Evolutionary conservation across 64 coral and sea anemone genomes (phyloP), one percentile per base, ranked within the genome.

Genomic region (Montipora capricornis): DNA sequence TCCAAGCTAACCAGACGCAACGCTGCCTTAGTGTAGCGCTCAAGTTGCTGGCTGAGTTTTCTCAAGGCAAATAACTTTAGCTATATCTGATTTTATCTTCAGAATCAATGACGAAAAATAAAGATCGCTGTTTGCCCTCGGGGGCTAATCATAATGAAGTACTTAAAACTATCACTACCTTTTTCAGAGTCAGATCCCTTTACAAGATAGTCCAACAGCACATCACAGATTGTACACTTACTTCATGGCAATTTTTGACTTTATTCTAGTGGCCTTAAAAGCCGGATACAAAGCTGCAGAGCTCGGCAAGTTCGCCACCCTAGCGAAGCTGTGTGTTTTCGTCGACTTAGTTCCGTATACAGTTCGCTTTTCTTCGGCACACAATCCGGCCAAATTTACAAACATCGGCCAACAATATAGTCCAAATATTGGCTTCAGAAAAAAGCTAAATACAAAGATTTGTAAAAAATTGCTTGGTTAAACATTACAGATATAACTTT

Each of bases 371-470:
- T 86, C 82, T 73, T 86, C 47, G 47, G 47, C 82, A 69, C 62
- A 86, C 82, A 86, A 71, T 71, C 82, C 48, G 45, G 66, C 71
- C 82, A 73, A 86, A 86, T 86, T 50, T 73, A 50, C 82, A 86
- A 86, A 86, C 82, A 86, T 64, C 19, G 67, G 45, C 19, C 82
- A 73, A 86, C 62, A 86, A 73, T 68, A 73, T 19, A 71, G 82
- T 86, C 46, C 82, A 86, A 86, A 86, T 86, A 86, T 86, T 86
- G 82, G 82, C n/a, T 29, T 46, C 59, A 71, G 82, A 49, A 73
- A 83, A 81, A 86, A 86, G 16, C 17, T 48, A 68, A 86, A 86
- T 44, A 86, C 82, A 86, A 86, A 62, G 71, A 67, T 62, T 86
- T 71, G 19, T 49, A 68, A 11, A 73, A 49, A 86, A 86, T 86